These are phyloP conservation scores for Megalops atlanticus DNA, from an alignment of 2,113 vertebrate species.

Conservation along the genomic window DNA sequence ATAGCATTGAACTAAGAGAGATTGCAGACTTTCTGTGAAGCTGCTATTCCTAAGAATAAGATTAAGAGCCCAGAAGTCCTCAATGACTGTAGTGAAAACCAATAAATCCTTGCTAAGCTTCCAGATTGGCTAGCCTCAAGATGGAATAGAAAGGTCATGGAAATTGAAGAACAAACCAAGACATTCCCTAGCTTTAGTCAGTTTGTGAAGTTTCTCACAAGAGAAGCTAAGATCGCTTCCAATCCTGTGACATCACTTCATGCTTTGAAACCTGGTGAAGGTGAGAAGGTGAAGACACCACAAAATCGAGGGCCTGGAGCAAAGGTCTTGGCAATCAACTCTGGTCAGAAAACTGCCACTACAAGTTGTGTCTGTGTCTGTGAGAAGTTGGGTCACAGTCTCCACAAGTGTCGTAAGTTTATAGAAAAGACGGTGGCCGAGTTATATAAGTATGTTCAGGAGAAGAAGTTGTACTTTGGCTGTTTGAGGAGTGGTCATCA, in stretches of 20 bases:
- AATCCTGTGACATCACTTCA: constrained; percentile 45
- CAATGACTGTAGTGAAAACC: constrained; percentile 36
- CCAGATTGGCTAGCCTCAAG: constrained; percentile 35
- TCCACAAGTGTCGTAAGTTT: constrained; percentile 27
- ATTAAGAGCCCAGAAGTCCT: constrained; percentile 35
- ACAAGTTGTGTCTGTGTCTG: constrained; percentile 26
- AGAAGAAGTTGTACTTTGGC: constrained; percentile 6
- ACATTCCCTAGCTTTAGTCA: constrained; percentile 43
- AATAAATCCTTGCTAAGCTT: constrained; percentile 34
- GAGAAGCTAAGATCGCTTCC: constrained; percentile 33
- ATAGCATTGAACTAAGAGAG: constrained; percentile 24
- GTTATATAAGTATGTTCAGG: constrained; percentile 34
- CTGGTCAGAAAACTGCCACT: neutral
- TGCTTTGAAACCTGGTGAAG: constrained; percentile 30
- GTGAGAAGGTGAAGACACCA: constrained; percentile 18
- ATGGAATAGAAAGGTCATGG: constrained; percentile 40
- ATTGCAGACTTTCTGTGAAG: constrained; percentile 37
- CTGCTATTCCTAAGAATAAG: constrained; percentile 34
- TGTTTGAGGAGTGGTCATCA: constrained; percentile 31
- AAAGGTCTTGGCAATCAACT: constrained; percentile 25
- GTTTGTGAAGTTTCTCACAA: constrained; percentile 40
- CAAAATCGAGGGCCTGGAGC: constrained; percentile 13
- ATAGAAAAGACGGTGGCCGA: constrained; percentile 11
- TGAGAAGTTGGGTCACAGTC: constrained; percentile 23
- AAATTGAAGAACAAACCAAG: constrained; percentile 31